A percentile compares a stretch with the other conserved stretches of the same genome.
Conservation (phyloP, 2,113 vertebrate genomes). For the Onychostoma macrolepis region DNA sequence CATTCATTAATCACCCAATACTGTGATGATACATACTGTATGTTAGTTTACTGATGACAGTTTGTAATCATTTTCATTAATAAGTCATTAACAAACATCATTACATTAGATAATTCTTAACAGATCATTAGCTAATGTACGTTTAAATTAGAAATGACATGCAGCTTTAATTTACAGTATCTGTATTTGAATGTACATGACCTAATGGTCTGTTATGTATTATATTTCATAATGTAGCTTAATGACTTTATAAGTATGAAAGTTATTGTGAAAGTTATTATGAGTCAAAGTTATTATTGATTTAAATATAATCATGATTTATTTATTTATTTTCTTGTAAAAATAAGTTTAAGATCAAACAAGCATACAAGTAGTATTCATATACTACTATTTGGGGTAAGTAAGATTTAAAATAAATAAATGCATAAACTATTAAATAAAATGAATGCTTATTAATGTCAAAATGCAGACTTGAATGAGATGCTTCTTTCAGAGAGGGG, state of each 20-base stretch:
- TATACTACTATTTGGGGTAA: no score
- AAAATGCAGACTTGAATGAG: no score
- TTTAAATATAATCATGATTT: not conserved
- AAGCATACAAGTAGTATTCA: no score
- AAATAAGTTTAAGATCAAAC: no score
- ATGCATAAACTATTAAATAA: no score
- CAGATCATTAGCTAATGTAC: conserved; percentile 25
- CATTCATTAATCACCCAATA: not conserved
- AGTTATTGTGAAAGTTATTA: not conserved
- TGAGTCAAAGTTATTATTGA: not conserved
- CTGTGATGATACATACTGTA: not conserved
- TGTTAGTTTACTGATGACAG: not conserved
- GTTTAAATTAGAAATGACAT: not conserved
- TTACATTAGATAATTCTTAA: conserved; percentile 21
- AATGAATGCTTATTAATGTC: no score
- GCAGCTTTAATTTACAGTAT: not conserved
- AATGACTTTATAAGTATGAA: not conserved
- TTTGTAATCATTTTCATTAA: conserved; percentile 19
- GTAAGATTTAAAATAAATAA: no score
- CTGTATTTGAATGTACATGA: not conserved
- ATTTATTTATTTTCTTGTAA: no score
- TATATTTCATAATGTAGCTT: not conserved
- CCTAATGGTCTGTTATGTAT: not conserved
- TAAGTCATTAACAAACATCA: conserved; percentile 8
- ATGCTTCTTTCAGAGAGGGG: no score